Conservation (phyloP, 2,797 vertebrate genomes). For the Rhinophrynus dorsalis region DNA sequence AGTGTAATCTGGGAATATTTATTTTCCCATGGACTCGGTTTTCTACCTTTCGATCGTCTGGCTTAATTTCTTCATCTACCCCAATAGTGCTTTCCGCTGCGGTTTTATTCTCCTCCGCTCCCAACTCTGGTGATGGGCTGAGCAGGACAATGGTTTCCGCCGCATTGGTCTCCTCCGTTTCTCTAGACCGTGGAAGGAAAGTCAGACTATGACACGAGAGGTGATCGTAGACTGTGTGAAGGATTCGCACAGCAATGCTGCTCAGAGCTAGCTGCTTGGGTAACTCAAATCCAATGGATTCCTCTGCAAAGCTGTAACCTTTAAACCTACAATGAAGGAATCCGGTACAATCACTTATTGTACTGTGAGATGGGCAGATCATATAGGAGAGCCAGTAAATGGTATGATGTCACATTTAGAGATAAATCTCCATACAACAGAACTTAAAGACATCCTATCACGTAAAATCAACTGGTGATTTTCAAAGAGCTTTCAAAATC, state of each 20-base stretch:
- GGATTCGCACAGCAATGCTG: conserved; percentile 73
- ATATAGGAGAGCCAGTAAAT: no score
- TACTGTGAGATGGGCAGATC: no score
- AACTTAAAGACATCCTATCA: no score
- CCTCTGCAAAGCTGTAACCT: conserved; percentile 69
- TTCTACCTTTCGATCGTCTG: conserved; percentile 49
- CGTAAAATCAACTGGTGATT: no score
- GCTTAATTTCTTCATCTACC: conserved; percentile 53
- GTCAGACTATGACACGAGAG: conserved; percentile 65
- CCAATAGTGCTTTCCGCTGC: accelerated
- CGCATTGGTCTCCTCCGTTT: neutral
- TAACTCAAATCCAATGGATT: conserved; percentile 74
- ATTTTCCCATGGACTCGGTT: no score
- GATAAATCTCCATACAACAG: no score
- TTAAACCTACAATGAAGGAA: conserved; percentile 72
- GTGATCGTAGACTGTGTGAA: conserved; percentile 87
- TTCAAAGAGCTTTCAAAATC: no score
- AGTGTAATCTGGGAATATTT: no score
- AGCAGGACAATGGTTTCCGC: neutral
- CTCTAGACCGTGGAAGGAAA: conserved; percentile 26
- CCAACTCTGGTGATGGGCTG: neutral
- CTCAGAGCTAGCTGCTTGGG: conserved; percentile 75
- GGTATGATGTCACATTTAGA: no score
- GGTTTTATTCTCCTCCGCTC: conserved; percentile 10
- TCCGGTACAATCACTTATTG: no score